Base-by-base conservation (phyloP, 2,888 invertebrate genomes). In the Petrophora chlorosata region DNA sequence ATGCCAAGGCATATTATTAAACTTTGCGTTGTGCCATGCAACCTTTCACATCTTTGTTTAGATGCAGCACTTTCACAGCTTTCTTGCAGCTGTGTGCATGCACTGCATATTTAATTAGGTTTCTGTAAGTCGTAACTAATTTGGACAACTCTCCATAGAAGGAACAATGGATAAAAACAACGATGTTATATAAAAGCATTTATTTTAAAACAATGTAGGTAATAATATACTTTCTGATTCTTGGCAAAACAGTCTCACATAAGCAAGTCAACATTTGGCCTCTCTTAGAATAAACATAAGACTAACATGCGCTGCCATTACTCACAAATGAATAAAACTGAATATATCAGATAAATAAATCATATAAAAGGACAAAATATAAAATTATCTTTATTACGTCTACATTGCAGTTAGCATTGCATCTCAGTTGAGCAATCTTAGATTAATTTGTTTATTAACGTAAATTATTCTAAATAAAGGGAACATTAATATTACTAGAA, bases 231-330 rank as follows among this genome's bases (percentile, higher is more conserved):
- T 89, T 90, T 89, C 88, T 88, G 88, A 90, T 89, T 90, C 89
- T 90, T 90, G 90, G 90, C 90, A 90, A 90, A 90, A 90, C 90
- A 90, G 90, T 90, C 90, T 90, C 89, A 90, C 89, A 83, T 88
- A 88, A 90, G 90, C 90, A 90, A 90, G 89, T 90, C 89, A 88
- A 90, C 89, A 90, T 90, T 90, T 90, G 90, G 90, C 90, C 89
- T 89, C 85, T 88, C 86, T 85, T 89, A 87, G 82, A 77, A 86
- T 85, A 87, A 88, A 87, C 82, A 80, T 85, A 89, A 81, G 82
- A 82, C 82, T 87, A 89, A 86, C 86, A 89, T 90, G 86, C 86
- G 87, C 88, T 89, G 90, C 89, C 90, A 79, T 85, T 78, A 85
- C 85, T 89, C 86, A 85, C 85, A 88, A 87, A 84, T 73, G 71